Conservation (phyloP, 2,888 invertebrate genomes). For the Tetranychus truncatus region DNA sequence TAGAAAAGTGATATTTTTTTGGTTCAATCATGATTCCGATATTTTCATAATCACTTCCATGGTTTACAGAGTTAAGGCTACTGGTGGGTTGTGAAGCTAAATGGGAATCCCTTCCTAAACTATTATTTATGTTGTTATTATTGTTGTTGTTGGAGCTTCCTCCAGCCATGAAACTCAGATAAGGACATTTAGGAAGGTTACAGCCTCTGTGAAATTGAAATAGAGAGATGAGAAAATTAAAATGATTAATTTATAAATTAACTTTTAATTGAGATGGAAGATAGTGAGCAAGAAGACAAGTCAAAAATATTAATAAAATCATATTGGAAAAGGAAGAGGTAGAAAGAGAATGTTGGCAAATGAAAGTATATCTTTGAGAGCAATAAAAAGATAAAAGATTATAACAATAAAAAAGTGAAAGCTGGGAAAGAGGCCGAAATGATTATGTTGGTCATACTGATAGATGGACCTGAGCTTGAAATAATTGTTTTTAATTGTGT, state of each 20-base stretch:
- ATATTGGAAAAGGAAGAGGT: background rate
- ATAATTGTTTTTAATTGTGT: slow-evolving; percentile 1
- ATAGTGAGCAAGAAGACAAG: background rate
- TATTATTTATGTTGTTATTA: background rate
- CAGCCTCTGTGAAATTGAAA: slow-evolving; percentile 40
- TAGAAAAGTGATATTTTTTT: background rate
- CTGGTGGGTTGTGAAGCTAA: background rate
- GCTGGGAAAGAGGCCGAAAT: background rate
- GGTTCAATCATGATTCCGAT: slow-evolving; percentile 30
- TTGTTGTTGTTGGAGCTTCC: slow-evolving; percentile 9
- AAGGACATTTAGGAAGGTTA: slow-evolving; percentile 45
- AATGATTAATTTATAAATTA: background rate
- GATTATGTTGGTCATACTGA: slow-evolving; percentile 1
- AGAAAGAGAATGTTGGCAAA: background rate
- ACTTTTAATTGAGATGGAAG: background rate
- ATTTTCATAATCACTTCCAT: slow-evolving; percentile 47
- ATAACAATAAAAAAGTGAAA: background rate
- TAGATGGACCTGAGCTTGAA: background rate
- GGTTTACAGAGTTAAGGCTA: slow-evolving; percentile 27
- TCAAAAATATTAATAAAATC: background rate
- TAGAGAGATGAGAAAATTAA: background rate
- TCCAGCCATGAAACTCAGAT: slow-evolving; percentile 33
- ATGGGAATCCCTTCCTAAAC: background rate
- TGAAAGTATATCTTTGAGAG: background rate
- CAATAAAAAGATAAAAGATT: background rate